Evolutionary conservation across 2,888 invertebrate species (phyloP), one percentile per base, ranked within the genome.

Genomic region (Melipona bicolor): DNA sequence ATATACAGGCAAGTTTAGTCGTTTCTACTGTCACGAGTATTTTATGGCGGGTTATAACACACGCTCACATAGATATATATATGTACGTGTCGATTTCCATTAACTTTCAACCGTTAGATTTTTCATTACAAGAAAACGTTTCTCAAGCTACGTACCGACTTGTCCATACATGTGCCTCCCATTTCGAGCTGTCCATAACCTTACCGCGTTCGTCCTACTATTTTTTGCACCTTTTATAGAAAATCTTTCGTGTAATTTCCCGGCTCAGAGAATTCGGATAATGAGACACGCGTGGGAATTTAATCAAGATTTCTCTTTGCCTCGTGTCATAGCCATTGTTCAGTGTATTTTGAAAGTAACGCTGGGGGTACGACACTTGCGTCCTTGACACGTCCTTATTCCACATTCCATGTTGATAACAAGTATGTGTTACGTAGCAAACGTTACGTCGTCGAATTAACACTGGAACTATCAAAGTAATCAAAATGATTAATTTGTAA

Each of bases 281-380:
- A 91, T 91, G 89, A 90, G 72, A 84, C 83, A 86, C 77, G 90
- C 92, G 93, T 93, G 93, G 93, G 93, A 93, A 87, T 79, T 87
- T 84, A 84, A 86, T 88, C 91, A 93, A 93, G 93, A 92, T 75
- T 89, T 77, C 77, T 61, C 80, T 65, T 64, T 27, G 24, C 17
- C 27, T 32, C 11, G 15, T 67, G 59, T 70, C 64, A 21, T 49
- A 56, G 61, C 68, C n/a, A 84, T 85, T 84, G 88, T 81, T 36
- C 43, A 9, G 59, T 64, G 76, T 65, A 68, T 76, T 87, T 80
- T 67, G 54, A 74, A 56, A 50, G 21, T 24, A 19, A 62, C 43
- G 36, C 32, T 5, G 19, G 6, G 43, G 59, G 15, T 69, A 56
- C 43, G 36, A 21, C 59, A 43, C 17, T 32, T n/a, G 61, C 11